Evolutionary conservation across 2,113 vertebrate genomes (phyloP).

Genomic region (Illadopsis cleaveri): DNA sequence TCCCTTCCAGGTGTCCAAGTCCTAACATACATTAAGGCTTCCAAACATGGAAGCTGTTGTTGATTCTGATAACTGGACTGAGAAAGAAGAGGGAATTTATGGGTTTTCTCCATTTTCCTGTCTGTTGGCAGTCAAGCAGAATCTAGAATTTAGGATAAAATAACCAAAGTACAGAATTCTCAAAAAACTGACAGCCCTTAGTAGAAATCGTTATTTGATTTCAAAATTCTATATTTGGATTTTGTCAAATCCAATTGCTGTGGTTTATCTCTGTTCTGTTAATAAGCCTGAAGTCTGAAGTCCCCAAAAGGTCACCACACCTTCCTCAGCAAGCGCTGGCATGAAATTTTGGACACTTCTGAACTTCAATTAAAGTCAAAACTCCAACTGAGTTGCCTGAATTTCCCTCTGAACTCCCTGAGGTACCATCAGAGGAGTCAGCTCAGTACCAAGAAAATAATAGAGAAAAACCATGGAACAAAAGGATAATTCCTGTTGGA

Average conservation of each 20-base stretch:
- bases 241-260: background rate
- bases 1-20: background rate
- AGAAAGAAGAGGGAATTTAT: background rate
- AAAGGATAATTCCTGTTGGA: background rate
- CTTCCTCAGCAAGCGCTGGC: background rate
- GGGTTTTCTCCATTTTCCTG: background rate
- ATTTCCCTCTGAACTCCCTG: background rate
- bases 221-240: background rate
- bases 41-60: rapidly evolving
- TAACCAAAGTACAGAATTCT: background rate
- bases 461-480: background rate
- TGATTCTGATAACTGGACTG: background rate
- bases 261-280: background rate
- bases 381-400: background rate
- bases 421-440: background rate
- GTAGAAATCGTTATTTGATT: background rate
- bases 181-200: background rate
- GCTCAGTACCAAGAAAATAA: background rate
- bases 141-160: background rate
- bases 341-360: background rate
- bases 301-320: background rate
- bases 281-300: background rate
- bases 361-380: background rate
- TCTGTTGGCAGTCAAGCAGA: background rate
- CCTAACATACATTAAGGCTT: background rate